Base-by-base conservation (phyloP, 2,888 invertebrate genomes). In the Cataglyphis rosenhaueri region DNA sequence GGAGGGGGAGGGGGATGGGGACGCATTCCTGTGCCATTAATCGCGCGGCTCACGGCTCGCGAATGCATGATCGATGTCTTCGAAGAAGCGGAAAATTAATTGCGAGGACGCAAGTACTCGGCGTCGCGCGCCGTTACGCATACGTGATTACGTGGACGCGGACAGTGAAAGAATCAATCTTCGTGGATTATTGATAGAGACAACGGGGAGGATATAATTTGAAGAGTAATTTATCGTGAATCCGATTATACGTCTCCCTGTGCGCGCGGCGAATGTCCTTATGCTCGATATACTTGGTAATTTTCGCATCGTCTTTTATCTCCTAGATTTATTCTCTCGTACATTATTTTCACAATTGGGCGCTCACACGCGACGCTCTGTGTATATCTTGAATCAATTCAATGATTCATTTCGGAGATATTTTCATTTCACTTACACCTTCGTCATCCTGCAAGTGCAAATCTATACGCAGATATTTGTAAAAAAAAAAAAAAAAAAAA, bases 1-100 rank as follows among this genome's bases (percentile, higher is more conserved):
- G 29, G 29, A 0, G 29, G 2, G 1, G 1, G 2, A 2, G 29
- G 29, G 1, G 29, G 29, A 29, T 82, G 85, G 88, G 82, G 74
- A 75, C 84, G 87, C 87, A 90, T 89, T 89, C 86, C 86, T 87
- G 82, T 84, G 87, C 89, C 89, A 90, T 91, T 91, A 91, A 89
- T 90, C 88, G 89, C 87, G 83, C 78, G 70, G 66, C 88, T 86
- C 86, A 88, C 86, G 81, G 85, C 86, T 86, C 88, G 88, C 84
- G 87, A 65, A 68, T 78, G 82, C 82, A 89, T 92, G 92, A 92
- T 92, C 91, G 91, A 92, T 92, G 91, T 88, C 90, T 92, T 91
- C 90, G 89, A 89, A 91, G 92, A 91, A 92, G 91, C 87, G 81
- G 89, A 85, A 87, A 92, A 92, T 92, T 92, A 91, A 92, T 92